These are phyloP conservation scores for Heliornis fulica DNA, from an alignment of 2,113 vertebrate genomes.

Conservation along the genomic window DNA sequence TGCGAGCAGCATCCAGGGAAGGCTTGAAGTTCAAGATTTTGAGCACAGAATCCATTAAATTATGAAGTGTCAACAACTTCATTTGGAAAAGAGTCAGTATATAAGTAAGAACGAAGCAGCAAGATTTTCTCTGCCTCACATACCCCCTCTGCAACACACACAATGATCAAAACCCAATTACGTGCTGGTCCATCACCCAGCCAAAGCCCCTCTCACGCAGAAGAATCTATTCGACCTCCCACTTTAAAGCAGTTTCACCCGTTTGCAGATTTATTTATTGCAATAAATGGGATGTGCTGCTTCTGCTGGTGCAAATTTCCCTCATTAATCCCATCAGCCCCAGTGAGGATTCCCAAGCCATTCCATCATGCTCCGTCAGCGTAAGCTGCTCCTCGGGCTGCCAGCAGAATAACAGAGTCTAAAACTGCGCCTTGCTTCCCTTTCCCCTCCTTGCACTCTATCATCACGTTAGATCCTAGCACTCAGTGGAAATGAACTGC, in stretches of 20 bases:
- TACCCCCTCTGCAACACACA: fast-evolving
- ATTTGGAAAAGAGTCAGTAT: background rate
- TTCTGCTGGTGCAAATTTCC: background rate
- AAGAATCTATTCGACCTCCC: background rate
- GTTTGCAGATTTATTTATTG: background rate
- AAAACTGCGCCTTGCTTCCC: background rate
- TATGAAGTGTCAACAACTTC: background rate
- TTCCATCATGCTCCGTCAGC: background rate
- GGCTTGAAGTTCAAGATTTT: too few species aligned
- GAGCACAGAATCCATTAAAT: background rate
- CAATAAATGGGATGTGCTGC: background rate
- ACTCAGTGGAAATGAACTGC: background rate
- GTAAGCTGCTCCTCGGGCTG: background rate
- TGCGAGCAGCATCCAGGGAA: background rate
- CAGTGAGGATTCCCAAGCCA: background rate
- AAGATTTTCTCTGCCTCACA: background rate
- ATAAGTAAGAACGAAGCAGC: fast-evolving
- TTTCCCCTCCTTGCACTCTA: background rate
- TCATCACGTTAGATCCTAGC: fast-evolving
- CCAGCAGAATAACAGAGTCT: background rate
- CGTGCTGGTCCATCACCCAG: fast-evolving
- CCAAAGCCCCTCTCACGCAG: background rate
- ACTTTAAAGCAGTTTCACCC: background rate
- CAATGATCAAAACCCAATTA: background rate
- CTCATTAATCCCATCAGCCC: background rate